These are phyloP conservation scores for Lepidocyrtinus sp. DNA, from an alignment of 2,888 invertebrate genomes.

Conservation along the genomic window DNA sequence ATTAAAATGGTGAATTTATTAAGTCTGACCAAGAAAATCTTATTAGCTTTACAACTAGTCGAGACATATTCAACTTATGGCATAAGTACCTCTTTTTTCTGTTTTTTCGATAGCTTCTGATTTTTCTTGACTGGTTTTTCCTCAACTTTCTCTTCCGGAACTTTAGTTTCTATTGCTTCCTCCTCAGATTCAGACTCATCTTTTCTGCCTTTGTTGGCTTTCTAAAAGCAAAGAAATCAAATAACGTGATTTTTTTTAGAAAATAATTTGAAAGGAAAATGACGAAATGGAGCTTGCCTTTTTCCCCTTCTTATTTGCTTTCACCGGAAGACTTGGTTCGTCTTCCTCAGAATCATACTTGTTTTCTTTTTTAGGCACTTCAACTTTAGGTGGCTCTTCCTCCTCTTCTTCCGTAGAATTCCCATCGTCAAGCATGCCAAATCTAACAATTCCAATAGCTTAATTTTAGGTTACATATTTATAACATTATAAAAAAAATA, in stretches of 20 bases:
- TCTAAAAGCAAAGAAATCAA: too few species aligned
- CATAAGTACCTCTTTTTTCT: slow-evolving; percentile 49
- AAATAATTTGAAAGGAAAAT: too few species aligned
- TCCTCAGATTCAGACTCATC: slow-evolving; percentile 48
- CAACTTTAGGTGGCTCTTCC: background rate
- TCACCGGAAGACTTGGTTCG: background rate
- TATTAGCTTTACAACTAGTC: too few species aligned
- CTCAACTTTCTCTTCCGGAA: slow-evolving; percentile 41
- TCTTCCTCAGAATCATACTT: slow-evolving; percentile 22
- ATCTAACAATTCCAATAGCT: too few species aligned
- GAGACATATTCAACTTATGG: background rate
- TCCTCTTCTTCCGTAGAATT: slow-evolving; percentile 38
- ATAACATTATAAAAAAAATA: too few species aligned
- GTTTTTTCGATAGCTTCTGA: slow-evolving; percentile 38
- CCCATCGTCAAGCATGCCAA: slow-evolving; percentile 31
- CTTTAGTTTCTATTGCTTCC: slow-evolving; percentile 25
- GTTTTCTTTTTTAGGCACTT: slow-evolving; percentile 28
- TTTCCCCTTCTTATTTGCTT: slow-evolving; percentile 43
- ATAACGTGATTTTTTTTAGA: too few species aligned
- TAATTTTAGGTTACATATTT: too few species aligned
- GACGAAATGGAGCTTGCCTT: too few species aligned
- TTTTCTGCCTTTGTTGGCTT: slow-evolving; percentile 45
- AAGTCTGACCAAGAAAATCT: too few species aligned
- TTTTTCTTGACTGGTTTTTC: slow-evolving; percentile 24
- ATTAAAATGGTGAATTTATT: too few species aligned